These are phyloP conservation scores for Varecia variegata DNA, from an alignment of 2,797 vertebrate genomes.

Conservation along the genomic window DNA sequence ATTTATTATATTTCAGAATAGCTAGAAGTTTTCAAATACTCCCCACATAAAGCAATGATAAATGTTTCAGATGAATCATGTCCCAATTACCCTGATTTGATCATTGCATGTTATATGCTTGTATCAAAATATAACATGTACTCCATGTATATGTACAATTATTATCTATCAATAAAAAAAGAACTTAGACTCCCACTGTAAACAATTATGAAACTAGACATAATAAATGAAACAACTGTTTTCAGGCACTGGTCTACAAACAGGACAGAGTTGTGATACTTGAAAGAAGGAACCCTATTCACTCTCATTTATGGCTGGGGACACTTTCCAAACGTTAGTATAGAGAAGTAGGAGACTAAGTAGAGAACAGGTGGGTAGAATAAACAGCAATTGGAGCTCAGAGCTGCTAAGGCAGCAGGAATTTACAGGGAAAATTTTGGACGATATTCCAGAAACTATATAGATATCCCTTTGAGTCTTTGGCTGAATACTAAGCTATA, in stretches of 20 bases:
- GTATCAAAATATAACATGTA: too few relatives aligned
- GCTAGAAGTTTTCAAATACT: too few relatives aligned
- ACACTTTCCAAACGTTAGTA: background rate
- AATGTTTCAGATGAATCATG: too few relatives aligned
- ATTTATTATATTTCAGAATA: too few relatives aligned
- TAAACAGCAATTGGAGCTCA: background rate
- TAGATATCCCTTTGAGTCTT: background rate
- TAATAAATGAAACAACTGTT: background rate
- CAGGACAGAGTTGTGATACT: background rate
- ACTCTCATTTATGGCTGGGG: background rate
- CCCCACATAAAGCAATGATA: too few relatives aligned
- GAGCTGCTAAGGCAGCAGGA: background rate
- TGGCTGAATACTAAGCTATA: background rate
- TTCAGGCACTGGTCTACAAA: background rate
- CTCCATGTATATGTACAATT: too few relatives aligned
- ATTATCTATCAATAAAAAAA: background rate
- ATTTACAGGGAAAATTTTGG: background rate
- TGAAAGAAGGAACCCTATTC: background rate
- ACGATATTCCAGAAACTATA: background rate
- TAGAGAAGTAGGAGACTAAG: background rate
- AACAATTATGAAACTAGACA: background rate
- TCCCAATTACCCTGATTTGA: too few relatives aligned
- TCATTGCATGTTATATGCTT: too few relatives aligned
- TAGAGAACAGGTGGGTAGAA: background rate
- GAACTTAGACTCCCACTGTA: background rate